Percentiles rank a stretch among this genome's conserved stretches.
phyloP scores from a whole-genome alignment of 2,797 vertebrate species.

The Pipistrellus kuhlii region DNA sequence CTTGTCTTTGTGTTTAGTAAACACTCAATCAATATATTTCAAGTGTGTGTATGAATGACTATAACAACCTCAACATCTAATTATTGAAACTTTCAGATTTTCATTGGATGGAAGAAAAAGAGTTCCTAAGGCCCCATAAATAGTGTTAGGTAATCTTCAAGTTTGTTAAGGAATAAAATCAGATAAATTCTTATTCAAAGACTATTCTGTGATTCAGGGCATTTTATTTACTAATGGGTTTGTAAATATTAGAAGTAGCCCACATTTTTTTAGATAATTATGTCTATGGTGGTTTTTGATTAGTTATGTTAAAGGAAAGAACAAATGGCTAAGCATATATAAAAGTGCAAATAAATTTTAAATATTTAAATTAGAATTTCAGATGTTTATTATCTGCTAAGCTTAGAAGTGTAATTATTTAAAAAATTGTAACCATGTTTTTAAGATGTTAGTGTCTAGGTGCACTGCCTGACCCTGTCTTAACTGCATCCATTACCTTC shows the following conservation, averaged over 20 bases:
- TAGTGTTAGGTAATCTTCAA: neutral
- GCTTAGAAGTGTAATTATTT: neutral
- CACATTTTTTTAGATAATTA: neutral
- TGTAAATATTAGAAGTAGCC: neutral
- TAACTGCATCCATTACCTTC: neutral
- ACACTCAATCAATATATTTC: neutral
- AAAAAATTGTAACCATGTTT: neutral
- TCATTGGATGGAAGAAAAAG: neutral
- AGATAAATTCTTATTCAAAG: neutral
- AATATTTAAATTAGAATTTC: constrained; percentile 1
- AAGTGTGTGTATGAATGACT: neutral
- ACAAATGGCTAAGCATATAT: neutral
- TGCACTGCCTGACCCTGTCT: neutral
- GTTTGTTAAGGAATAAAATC: neutral
- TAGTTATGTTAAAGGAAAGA: constrained; percentile 1
- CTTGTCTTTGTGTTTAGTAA: neutral
- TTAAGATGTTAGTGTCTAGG: neutral
- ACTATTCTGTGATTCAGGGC: neutral
- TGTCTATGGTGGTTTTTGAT: neutral
- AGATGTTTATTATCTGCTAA: neutral
- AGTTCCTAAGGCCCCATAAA: neutral
- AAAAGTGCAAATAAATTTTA: neutral
- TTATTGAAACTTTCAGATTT: neutral
- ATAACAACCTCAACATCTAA: neutral
- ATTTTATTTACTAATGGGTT: constrained; percentile 8